These are phyloP conservation scores for Hermetia illucens DNA, from an alignment of 1,140 invertebrate species.

Conservation along the genomic window DNA sequence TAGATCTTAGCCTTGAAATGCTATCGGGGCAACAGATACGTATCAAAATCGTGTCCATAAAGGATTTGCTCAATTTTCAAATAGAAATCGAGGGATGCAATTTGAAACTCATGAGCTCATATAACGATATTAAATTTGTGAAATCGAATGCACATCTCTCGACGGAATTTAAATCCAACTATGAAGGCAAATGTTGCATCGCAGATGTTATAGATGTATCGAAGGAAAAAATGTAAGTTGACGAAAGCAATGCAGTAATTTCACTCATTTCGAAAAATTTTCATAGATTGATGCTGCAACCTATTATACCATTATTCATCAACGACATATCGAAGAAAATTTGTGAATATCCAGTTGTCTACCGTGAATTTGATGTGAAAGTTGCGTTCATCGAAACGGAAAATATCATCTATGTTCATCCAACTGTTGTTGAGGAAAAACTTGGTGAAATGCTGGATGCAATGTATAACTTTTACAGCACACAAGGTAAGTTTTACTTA, in stretches of 20 bases:
- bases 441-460: constrained; percentile 31
- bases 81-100: constrained; percentile 17
- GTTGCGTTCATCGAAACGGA: constrained; percentile 15
- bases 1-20: constrained; percentile 18
- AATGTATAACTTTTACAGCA: constrained; percentile 42
- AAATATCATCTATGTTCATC: constrained; percentile 45
- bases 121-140: constrained; percentile 22
- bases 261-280: constrained; percentile 17
- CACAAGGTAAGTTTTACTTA: constrained; percentile 26
- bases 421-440: constrained; percentile 26
- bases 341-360: not conserved
- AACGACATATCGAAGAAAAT: not conserved
- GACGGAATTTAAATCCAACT: constrained; percentile 19
- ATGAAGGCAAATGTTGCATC: constrained; percentile 23
- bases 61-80: constrained; percentile 23
- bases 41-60: constrained; percentile 19
- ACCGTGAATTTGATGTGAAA: not conserved
- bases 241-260: too few species aligned
- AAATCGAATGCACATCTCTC: constrained; percentile 24
- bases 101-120: constrained; percentile 21
- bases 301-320: not conserved
- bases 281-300: not conserved
- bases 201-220: constrained; percentile 23
- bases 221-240: constrained; percentile 27
- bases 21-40: constrained; percentile 24